Evolutionary conservation across 2,797 vertebrate genomes (phyloP).

Genomic region (Amazona ochrocephala): DNA sequence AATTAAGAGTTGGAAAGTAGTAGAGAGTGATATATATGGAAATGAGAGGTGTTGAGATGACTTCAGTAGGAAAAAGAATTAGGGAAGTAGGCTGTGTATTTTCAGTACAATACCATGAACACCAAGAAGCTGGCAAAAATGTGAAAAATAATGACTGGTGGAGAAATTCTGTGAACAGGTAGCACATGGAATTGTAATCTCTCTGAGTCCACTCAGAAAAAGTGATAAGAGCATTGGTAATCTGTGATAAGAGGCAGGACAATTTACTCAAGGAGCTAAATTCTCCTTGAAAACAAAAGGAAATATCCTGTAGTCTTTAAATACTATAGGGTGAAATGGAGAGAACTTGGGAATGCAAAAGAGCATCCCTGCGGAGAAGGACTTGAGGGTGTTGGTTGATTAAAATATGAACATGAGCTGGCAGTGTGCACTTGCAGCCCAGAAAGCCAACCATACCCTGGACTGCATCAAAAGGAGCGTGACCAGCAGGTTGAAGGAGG

Average conservation of each 20-base stretch:
- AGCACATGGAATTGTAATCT: background rate
- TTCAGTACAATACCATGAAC: background rate
- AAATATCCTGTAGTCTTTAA: rapidly evolving
- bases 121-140: background rate
- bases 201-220: background rate
- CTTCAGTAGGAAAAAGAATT: background rate
- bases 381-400: too few species aligned
- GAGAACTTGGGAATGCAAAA: background rate
- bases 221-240: rapidly evolving
- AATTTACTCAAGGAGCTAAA: background rate
- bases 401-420: too few species aligned
- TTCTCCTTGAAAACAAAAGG: background rate
- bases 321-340: background rate
- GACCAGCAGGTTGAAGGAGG: too few species aligned
- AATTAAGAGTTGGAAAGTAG: background rate
- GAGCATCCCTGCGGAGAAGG: too few species aligned
- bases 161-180: background rate
- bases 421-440: too few species aligned
- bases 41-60: background rate
- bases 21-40: background rate
- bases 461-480: too few species aligned
- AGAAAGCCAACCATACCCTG: too few species aligned
- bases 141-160: background rate
- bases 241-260: background rate
- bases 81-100: background rate